A percentile compares a stretch with the other conserved stretches of the same genome.
These are phyloP conservation scores for Drosophila mimetica DNA, from an alignment of 2,888 invertebrate species.

Conservation along the genomic window DNA sequence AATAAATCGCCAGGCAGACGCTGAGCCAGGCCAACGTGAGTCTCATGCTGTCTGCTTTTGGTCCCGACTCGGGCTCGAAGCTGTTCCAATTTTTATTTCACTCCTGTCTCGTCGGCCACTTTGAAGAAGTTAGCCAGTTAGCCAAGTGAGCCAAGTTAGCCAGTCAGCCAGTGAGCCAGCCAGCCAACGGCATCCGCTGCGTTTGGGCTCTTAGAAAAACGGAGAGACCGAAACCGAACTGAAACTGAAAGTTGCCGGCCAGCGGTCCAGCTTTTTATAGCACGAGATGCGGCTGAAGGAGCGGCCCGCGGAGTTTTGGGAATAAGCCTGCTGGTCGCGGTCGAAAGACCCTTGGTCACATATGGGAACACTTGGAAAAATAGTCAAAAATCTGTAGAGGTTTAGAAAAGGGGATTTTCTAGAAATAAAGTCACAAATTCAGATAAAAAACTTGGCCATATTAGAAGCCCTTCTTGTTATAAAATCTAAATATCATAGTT, in stretches of 20 bases:
- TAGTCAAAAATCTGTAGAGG: no score
- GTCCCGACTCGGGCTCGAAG: constrained; percentile 12
- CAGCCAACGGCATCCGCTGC: constrained; percentile 49
- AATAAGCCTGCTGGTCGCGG: constrained; percentile 64
- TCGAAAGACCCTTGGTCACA: constrained; percentile 18
- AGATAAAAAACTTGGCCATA: no score
- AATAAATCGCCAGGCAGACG: constrained; percentile 81
- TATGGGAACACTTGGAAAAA: constrained; percentile 23
- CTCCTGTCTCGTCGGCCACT: constrained; percentile 54
- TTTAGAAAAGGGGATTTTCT: no score
- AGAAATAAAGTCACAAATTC: no score
- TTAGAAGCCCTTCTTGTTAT: no score
- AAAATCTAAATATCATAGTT: no score
- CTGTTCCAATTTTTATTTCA: constrained; percentile 62
- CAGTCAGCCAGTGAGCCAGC: constrained; percentile 33
- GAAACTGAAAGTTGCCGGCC: constrained; percentile 78
- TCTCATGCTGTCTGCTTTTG: constrained; percentile 72
- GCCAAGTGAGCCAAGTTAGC: constrained; percentile 25
- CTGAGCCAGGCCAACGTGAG: constrained; percentile 81
- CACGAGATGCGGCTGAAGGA: constrained; percentile 32
- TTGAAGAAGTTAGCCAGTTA: constrained; percentile 38
- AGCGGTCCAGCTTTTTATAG: constrained; percentile 79
- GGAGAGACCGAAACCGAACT: constrained; percentile 81
- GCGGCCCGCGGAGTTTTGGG: constrained; percentile 62
- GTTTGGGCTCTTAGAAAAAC: constrained; percentile 69